These are phyloP conservation scores for Incurvaria masculella DNA, from an alignment of 2,888 invertebrate species.

Conservation along the genomic window DNA sequence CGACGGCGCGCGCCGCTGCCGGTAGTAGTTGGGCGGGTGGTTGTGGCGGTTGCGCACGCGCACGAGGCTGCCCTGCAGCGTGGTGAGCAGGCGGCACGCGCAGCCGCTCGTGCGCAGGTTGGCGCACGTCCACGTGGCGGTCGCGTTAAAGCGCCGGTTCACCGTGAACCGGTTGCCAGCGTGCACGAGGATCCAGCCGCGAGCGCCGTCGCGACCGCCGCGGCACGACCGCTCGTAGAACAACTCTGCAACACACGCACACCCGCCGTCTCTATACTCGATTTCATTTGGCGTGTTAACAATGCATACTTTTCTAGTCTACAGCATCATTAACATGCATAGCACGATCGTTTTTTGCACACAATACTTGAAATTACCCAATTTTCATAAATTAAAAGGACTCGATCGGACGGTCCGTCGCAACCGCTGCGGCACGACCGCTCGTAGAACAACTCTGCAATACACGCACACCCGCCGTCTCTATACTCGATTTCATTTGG, in stretches of 20 bases:
- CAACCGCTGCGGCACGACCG: conserved; percentile 3
- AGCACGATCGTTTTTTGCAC: too few species aligned
- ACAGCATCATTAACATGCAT: too few species aligned
- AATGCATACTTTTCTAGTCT: too few species aligned
- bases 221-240: conserved; percentile 5
- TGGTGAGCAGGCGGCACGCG: conserved; percentile 7
- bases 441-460: conserved; percentile 7
- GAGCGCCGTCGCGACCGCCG: background rate
- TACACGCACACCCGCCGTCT: background rate
- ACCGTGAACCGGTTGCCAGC: conserved; percentile 6
- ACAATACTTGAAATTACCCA: too few species aligned
- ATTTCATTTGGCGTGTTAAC: too few species aligned
- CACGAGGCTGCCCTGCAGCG: conserved; percentile 1
- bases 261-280: background rate
- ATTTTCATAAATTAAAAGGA: too few species aligned
- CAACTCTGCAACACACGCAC: conserved; percentile 6
- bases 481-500: too few species aligned
- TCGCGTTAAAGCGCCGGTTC: conserved; percentile 5
- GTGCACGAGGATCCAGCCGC: conserved; percentile 7
- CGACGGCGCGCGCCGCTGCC: background rate
- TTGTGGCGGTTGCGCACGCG: conserved; percentile 6
- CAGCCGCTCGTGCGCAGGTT: conserved; percentile 2
- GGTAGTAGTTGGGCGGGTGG: conserved; percentile 6
- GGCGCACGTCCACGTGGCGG: conserved; percentile 8
- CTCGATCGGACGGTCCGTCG: background rate